These are phyloP conservation scores for Drosophila ironensis DNA, from an alignment of 1,140 invertebrate species.

Conservation along the genomic window DNA sequence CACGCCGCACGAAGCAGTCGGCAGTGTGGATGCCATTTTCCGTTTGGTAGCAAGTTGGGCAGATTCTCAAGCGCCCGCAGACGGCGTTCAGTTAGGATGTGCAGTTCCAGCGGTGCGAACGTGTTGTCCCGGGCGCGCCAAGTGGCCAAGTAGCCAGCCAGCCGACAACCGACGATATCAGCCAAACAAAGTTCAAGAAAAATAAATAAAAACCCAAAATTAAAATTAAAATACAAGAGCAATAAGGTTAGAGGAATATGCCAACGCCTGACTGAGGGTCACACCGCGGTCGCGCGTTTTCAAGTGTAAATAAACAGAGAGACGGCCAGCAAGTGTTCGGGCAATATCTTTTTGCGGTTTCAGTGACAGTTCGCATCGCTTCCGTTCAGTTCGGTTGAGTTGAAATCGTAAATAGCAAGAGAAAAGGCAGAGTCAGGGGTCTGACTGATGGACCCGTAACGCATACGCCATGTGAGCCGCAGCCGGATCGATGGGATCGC, in stretches of 20 bases:
- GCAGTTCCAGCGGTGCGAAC: constrained; percentile 79
- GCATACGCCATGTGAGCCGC: constrained; percentile 52
- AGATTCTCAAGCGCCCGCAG: constrained; percentile 5
- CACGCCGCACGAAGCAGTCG: not conserved
- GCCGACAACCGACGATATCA: not conserved
- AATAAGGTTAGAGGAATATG: constrained; percentile 13
- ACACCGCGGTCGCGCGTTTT: constrained; percentile 43
- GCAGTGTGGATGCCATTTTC: constrained; percentile 34
- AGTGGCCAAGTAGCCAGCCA: constrained; percentile 48
- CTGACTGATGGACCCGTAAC: constrained; percentile 18
- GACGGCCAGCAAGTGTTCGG: not conserved
- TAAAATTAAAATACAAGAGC: constrained; percentile 26
- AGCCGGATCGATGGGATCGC: constrained; percentile 62
- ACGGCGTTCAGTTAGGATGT: constrained; percentile 77
- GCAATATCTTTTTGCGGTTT: constrained; percentile 24
- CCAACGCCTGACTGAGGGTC: constrained; percentile 44
- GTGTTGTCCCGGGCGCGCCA: constrained; percentile 74
- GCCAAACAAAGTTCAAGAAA: not conserved
- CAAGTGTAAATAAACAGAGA: constrained; percentile 60
- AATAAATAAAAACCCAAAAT: not conserved
- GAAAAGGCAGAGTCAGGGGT: constrained; percentile 5
- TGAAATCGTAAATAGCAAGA: not conserved
- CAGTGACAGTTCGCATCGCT: not conserved
- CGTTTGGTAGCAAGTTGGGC: constrained; percentile 63
- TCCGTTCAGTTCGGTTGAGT: not conserved